These are phyloP conservation scores for Spermophilus dauricus DNA, from an alignment of 2,113 vertebrate species.

Conservation along the genomic window DNA sequence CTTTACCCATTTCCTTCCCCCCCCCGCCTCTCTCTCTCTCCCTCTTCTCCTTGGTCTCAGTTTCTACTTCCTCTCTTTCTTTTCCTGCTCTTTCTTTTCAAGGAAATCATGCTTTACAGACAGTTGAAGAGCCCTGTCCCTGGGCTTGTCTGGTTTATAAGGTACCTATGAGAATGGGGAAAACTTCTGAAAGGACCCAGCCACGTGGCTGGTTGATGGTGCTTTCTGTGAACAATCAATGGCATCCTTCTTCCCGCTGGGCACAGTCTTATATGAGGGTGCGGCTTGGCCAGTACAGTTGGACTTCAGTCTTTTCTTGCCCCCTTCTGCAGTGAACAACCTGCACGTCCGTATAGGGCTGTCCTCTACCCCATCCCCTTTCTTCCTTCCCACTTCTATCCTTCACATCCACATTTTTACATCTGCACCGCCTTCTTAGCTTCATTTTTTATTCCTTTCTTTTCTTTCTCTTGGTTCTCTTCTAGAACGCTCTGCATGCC, in stretches of 20 bases:
- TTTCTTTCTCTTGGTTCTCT: neutral
- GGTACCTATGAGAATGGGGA: neutral
- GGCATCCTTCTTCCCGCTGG: neutral
- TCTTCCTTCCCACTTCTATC: neutral
- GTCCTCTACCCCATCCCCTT: fast-evolving
- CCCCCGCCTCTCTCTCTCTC: neutral
- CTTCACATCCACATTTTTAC: neutral
- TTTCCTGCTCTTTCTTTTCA: neutral
- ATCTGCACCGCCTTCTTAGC: neutral
- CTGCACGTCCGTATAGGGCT: neutral
- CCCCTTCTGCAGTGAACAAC: neutral
- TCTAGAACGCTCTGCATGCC: neutral
- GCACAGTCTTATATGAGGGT: neutral
- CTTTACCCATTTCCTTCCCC: fast-evolving
- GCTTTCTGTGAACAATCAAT: neutral
- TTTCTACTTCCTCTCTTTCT: neutral
- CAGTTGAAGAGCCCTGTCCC: neutral
- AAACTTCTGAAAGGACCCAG: neutral
- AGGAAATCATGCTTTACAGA: conserved; percentile 19
- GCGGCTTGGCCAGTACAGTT: neutral
- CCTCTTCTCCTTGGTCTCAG: neutral
- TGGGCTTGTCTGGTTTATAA: neutral
- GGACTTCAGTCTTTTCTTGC: neutral
- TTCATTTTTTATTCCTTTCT: neutral
- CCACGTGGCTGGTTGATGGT: too few species aligned